Conservation (phyloP, 30 jellyfish, hydroid and myxozoan genomes). For the Hydractinia echinata region DNA sequence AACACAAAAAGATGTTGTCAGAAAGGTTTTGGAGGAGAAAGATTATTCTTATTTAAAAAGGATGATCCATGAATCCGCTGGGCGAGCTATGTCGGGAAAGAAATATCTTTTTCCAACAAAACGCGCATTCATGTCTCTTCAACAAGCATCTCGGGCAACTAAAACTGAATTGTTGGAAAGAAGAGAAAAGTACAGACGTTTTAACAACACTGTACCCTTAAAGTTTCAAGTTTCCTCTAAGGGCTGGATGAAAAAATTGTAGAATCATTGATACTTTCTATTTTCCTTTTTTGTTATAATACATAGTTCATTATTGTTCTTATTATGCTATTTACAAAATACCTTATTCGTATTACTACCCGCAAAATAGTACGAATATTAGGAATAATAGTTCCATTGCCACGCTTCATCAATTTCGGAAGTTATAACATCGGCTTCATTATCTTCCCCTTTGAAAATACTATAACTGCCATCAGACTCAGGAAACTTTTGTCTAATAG, state of each 20-base stretch:
- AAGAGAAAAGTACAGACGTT: not conserved
- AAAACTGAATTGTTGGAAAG: not conserved
- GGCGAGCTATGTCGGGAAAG: not conserved
- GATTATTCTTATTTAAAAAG: not conserved
- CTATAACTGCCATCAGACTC: not conserved
- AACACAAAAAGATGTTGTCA: not conserved
- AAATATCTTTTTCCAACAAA: not conserved
- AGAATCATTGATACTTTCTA: too few relatives aligned
- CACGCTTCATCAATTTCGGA: not conserved
- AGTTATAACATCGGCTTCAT: not conserved
- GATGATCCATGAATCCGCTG: not conserved
- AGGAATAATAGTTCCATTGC: too few relatives aligned
- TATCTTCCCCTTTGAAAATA: not conserved
- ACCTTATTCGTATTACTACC: too few relatives aligned
- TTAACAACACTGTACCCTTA: not conserved
- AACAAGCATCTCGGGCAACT: not conserved
- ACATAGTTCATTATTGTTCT: too few relatives aligned
- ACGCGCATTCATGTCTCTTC: not conserved
- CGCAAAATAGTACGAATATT: too few relatives aligned
- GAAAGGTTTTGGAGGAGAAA: not conserved
- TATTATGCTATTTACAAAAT: too few relatives aligned
- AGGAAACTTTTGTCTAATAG: conserved; percentile 12
- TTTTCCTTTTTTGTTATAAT: too few relatives aligned
- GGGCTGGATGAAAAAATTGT: too few relatives aligned
- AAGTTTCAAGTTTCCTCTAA: too few relatives aligned